A percentile compares a stretch with the other conserved stretches of the same genome.
phyloP scores from a whole-genome alignment of 2,888 invertebrate genomes.

The Holacanthella duospinosa region DNA sequence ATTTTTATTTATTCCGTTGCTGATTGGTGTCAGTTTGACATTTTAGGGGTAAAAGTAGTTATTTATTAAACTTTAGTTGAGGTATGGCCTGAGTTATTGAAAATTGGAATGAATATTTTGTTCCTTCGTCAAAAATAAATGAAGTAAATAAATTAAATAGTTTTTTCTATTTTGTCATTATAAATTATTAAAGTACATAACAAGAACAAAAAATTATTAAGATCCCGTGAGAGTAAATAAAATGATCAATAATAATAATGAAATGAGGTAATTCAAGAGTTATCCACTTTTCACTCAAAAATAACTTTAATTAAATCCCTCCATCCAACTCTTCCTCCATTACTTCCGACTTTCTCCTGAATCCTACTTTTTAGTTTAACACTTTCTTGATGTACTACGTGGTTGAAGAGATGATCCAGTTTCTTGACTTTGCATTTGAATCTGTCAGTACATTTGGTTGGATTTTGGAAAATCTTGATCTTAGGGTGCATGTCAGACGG shows the following conservation, averaged over 20 bases:
- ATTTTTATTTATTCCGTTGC: too few species aligned
- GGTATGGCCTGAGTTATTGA: too few species aligned
- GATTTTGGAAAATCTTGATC: slow-evolving; percentile 29
- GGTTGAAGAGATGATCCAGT: slow-evolving; percentile 34
- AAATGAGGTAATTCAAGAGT: not conserved
- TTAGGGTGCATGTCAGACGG: slow-evolving; percentile 33
- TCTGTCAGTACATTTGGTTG: slow-evolving; percentile 6
- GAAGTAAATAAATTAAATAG: too few species aligned
- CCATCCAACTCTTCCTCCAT: not conserved
- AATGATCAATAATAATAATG: not conserved
- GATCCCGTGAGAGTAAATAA: not conserved
- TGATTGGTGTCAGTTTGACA: too few species aligned
- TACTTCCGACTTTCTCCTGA: not conserved
- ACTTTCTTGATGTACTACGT: slow-evolving; percentile 27
- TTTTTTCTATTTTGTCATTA: too few species aligned
- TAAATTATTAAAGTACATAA: not conserved
- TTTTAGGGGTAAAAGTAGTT: too few species aligned
- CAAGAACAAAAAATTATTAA: not conserved
- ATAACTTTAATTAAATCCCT: not conserved
- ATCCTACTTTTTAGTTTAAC: slow-evolving; percentile 27
- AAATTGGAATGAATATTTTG: too few species aligned
- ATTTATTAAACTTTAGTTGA: too few species aligned
- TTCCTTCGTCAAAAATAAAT: too few species aligned
- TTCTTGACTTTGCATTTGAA: slow-evolving; percentile 35
- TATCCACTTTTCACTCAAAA: not conserved